Base-by-base conservation (phyloP, 2,888 invertebrate genomes). In the Sesia bembeciformis region DNA sequence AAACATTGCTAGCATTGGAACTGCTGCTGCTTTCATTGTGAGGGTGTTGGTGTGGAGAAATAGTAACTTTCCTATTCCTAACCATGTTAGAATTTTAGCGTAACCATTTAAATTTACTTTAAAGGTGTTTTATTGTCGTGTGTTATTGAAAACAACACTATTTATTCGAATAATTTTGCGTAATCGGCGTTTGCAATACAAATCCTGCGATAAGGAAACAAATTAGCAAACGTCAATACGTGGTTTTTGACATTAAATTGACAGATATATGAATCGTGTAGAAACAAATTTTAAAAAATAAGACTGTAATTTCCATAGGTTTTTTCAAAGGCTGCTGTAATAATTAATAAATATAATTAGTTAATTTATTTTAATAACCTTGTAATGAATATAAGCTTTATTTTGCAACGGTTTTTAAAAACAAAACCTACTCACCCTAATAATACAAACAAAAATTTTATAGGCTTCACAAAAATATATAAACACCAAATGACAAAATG, bases 1-100 rank as follows among this genome's bases (percentile, higher is more conserved):
- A 71, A 6, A 60, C 59, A 0, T 81, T 83, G 38, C 78, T 79
- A 4, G 68, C 68, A 0, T 64, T 68, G 0, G 81, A 79, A 62
- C 78, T 83, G n/a, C 78, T 81, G 39, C 81, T 84, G 0, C 77
- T 75, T 52, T 84, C 84, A 54, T 73, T 70, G 8, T 63, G 65
- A 7, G 58, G 70, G 49, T 72, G 67, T 64, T 75, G 78, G 51
- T 70, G 70, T 49, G 67, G 73, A 3, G 66, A 63, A 58, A 56
- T 75, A 1, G 56, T 68, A 3, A 63, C 59, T 70, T 85, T 88
- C 54, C 85, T 77, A 49, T 78, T 78, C 53, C 78, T 74, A 53
- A 79, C 82, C 87, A 86, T 88, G 50, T 50, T 50, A 39, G 39
- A 38, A 8, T 38, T 50, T 39, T 39, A 8, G 39, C 38, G 8